phyloP scores from a whole-genome alignment of 2,797 vertebrate genomes.

The Ambastaia sidthimunki region DNA sequence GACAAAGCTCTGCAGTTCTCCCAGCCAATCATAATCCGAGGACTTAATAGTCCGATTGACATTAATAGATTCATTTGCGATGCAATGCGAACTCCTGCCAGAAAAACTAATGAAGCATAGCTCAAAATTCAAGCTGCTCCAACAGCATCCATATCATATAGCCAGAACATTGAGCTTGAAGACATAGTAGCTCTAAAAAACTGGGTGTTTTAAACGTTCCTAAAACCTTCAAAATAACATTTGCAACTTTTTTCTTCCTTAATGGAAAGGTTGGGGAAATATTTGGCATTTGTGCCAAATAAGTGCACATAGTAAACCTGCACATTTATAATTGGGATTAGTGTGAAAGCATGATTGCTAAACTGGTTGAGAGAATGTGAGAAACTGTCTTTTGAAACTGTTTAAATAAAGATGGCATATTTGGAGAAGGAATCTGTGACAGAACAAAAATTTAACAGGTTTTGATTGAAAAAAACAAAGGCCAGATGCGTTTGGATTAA shows the following conservation, averaged over 20 bases:
- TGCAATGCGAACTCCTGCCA: neutral
- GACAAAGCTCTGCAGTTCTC: neutral
- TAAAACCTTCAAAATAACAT: too few relatives aligned
- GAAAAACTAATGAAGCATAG: neutral
- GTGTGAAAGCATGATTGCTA: neutral
- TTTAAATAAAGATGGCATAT: slow-evolving; percentile 13
- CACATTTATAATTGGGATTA: neutral
- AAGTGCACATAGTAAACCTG: neutral
- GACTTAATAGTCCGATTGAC: slow-evolving; percentile 41
- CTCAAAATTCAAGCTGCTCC: neutral
- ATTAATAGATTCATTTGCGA: slow-evolving; percentile 2
- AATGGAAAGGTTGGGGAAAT: too few relatives aligned
- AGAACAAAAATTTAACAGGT: slow-evolving; percentile 58
- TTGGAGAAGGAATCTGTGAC: slow-evolving; percentile 53
- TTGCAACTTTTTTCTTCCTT: too few relatives aligned
- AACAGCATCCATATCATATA: neutral
- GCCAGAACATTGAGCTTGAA: neutral
- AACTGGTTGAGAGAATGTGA: neutral
- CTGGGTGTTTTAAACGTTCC: too few relatives aligned
- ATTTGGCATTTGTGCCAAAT: neutral
- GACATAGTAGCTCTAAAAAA: neutral
- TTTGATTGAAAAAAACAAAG: slow-evolving; percentile 12
- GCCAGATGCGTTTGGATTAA: slow-evolving; percentile 31
- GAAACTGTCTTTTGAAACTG: slow-evolving; percentile 6
- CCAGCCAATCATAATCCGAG: slow-evolving; percentile 23